Conservation (phyloP, 2,888 invertebrate genomes). For the Sipha maydis region DNA sequence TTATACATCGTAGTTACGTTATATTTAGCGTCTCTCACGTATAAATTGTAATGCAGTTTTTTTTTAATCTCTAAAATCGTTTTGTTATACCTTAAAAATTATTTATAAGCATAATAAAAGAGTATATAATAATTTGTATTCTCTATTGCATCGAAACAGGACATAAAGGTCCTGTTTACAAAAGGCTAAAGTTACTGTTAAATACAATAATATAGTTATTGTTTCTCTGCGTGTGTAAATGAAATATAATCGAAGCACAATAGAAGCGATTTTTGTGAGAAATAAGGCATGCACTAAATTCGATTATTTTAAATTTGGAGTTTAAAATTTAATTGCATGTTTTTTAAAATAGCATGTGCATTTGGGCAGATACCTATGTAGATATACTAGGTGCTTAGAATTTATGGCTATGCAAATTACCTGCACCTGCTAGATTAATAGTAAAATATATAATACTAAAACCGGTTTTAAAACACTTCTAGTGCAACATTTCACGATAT, state of each 20-base stretch:
- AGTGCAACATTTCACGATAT: not conserved
- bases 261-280: conserved; percentile 18
- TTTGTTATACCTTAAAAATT: too few species aligned
- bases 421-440: conserved; percentile 26
- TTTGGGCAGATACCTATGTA: not conserved
- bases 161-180: not conserved
- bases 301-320: not conserved
- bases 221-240: not conserved
- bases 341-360: not conserved
- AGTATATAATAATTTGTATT: not conserved
- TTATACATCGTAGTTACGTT: not conserved
- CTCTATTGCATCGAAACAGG: not conserved
- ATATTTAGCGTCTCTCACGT: not conserved
- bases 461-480: conserved; percentile 21
- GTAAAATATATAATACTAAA: conserved; percentile 1
- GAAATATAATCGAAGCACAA: not conserved
- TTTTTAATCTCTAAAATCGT: too few species aligned
- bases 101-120: not conserved
- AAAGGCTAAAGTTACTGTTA: not conserved
- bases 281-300: not conserved
- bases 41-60: too few species aligned
- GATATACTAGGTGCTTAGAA: conserved; percentile 11
- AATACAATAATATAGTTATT: not conserved
- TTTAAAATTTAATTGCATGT: conserved; percentile 11
- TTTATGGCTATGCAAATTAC: conserved; percentile 32